These are phyloP conservation scores for Trichonephila clavata DNA, from an alignment of 1,140 invertebrate genomes.

Conservation along the genomic window DNA sequence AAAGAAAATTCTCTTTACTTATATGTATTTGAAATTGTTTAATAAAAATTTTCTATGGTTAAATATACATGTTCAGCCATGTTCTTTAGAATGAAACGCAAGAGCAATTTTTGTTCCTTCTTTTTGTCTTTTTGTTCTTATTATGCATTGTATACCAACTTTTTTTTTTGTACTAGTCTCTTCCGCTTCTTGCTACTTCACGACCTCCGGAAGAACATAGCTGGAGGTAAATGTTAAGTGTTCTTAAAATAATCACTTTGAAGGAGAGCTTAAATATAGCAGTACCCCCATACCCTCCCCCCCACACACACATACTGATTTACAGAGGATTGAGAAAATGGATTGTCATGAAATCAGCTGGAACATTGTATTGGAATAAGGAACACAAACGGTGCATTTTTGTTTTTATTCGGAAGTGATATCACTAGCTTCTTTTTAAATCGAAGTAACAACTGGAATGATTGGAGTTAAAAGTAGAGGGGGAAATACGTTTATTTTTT, in stretches of 20 bases:
- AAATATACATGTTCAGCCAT: no score
- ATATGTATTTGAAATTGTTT: no score
- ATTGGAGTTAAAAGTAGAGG: not conserved
- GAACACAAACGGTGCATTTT: not conserved
- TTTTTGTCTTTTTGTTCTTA: no score
- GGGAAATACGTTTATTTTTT: not conserved
- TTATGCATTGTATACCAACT: no score
- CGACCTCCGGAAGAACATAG: not conserved
- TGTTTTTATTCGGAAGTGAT: not conserved
- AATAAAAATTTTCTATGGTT: no score
- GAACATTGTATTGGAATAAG: not conserved
- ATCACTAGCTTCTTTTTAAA: not conserved
- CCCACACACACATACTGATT: not conserved
- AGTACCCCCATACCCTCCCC: no score
- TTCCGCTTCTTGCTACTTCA: not conserved
- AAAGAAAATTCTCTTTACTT: no score
- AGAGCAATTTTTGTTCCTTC: no score
- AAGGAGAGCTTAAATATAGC: slow-evolving; percentile 29
- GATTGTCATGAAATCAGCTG: slow-evolving; percentile 19
- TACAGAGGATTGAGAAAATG: not conserved
- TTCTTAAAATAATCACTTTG: slow-evolving; percentile 1
- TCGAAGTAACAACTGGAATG: not conserved
- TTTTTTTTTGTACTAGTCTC: not conserved
- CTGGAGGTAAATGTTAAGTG: not conserved
- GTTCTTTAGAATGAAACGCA: no score